phyloP scores from a whole-genome alignment of 2,797 vertebrate genomes.

The Sebastes jordani region DNA sequence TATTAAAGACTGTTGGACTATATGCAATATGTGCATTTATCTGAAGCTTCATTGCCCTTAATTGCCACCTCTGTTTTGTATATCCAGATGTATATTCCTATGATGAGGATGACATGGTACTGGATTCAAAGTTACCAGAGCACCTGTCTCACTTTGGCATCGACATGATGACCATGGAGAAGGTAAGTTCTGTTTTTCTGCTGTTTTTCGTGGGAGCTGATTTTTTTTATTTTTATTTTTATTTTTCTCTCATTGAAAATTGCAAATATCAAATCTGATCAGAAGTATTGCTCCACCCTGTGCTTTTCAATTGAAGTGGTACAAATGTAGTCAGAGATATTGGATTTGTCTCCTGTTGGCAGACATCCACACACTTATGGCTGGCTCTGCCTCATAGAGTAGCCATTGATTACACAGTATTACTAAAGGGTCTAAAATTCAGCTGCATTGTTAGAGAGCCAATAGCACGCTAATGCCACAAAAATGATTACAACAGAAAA shows the following conservation, averaged over 20 bases:
- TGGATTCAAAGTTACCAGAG: slow-evolving; percentile 95
- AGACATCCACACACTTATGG: slow-evolving; percentile 24
- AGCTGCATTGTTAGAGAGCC: neutral
- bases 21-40: neutral
- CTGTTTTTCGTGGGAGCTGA: neutral
- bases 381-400: slow-evolving; percentile 16
- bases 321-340: slow-evolving; percentile 28
- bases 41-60: neutral
- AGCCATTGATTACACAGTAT: slow-evolving; percentile 24
- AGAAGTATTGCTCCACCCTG: slow-evolving; percentile 2
- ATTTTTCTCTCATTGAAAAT: neutral
- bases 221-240: neutral
- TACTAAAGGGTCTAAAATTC: slow-evolving; percentile 9
- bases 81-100: slow-evolving; percentile 94
- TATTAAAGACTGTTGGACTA: too few species aligned
- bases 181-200: slow-evolving; percentile 77
- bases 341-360: slow-evolving; percentile 22
- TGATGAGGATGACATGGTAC: slow-evolving; percentile 98
- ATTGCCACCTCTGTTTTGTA: neutral
- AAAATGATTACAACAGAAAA: neutral
- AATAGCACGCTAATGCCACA: neutral
- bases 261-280: neutral
- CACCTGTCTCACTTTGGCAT: slow-evolving; percentile 97
- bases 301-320: neutral
- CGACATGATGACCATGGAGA: slow-evolving; percentile 99